Percentiles rank a stretch among this genome's conserved stretches.
These are phyloP conservation scores for Lissocephala sabroskyi DNA, from an alignment of 2,888 invertebrate genomes.

Conservation along the genomic window DNA sequence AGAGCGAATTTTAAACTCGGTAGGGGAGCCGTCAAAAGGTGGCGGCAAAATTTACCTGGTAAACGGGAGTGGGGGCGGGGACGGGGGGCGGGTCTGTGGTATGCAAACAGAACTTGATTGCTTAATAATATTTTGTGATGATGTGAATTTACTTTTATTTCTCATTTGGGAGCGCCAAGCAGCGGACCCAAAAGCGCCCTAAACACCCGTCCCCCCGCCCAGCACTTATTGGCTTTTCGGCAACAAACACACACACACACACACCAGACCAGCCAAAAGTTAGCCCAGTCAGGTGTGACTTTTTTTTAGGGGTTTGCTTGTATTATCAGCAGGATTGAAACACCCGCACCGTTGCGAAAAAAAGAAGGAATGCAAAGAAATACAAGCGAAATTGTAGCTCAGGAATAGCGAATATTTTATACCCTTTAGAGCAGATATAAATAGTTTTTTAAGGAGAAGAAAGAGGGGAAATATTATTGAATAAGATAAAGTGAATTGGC, in stretches of 20 bases:
- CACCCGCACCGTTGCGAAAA: neutral
- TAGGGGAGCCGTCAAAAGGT: neutral
- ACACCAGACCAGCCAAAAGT: constrained; percentile 20
- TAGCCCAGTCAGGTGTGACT: constrained; percentile 45
- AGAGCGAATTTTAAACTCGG: constrained; percentile 3
- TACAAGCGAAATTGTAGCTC: neutral
- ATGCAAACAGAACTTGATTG: constrained; percentile 56
- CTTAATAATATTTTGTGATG: constrained; percentile 67
- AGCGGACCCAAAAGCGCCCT: neutral
- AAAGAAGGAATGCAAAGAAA: neutral
- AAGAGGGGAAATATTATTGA: no score
- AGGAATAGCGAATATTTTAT: neutral
- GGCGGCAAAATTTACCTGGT: neutral
- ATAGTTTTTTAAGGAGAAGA: no score
- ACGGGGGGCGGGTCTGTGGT: neutral
- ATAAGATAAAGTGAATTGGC: no score
- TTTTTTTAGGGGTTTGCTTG: constrained; percentile 12
- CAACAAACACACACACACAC: constrained; percentile 1
- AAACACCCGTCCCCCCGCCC: constrained; percentile 1
- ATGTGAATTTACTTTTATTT: constrained; percentile 67
- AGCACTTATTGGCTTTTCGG: constrained; percentile 45
- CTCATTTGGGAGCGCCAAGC: constrained; percentile 54
- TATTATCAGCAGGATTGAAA: constrained; percentile 22
- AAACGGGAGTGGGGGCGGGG: neutral
- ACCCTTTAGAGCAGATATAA: no score